Base-by-base conservation (phyloP, 2,797 vertebrate genomes). In the Chiroxiphia lanceolata region DNA sequence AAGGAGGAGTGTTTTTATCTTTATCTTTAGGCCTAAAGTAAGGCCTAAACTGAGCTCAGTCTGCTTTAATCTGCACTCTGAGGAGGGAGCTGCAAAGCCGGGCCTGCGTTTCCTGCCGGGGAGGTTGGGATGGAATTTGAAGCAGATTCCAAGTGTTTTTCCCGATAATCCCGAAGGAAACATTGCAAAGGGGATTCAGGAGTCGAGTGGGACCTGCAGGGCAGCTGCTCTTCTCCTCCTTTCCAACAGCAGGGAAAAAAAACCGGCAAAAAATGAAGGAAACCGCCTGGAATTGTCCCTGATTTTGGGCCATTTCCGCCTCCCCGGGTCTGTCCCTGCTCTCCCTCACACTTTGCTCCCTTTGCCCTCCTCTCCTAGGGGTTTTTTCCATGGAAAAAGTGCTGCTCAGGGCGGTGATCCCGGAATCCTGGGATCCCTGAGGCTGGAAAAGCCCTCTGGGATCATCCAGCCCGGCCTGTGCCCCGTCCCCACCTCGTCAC, bases 381-480 rank as follows among this genome's bases (percentile, higher is more conserved):
- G 51, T 11, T 40, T 69, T 60, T 34, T 60, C 47, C 3, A 1
- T 6, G 36, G 56, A 5, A 31, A 15, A 61, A 54, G 2, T 0
- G 16, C 61, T 44, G 77, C 50, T 33, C 67, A 44, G 67, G 26
- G 31, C 26, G 65, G 21, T 16, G 26, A 18, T 19, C 48, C 33
- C 9, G 16, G n/a, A 22, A 33, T 10, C 7, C 2, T 4, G 59
- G 59, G 20, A 27, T 56, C 1, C 1, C 0, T 18, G 17, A n/a
- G 42, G 2, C 0, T n/a, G 81, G 69, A 56, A 34, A 12, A 74
- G 12, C 15, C 5, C 23, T 25, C 42, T 22, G 6, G 4, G 50
- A 2, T 1, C 68, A 26, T 6, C 2, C 1, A 45, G 22, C 7
- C 20, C 65, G 0, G 6, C 1, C 79, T 42, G 54, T 42, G 36